Base-by-base conservation (phyloP, 2,797 vertebrate species). In the Enteromius mattozi region DNA sequence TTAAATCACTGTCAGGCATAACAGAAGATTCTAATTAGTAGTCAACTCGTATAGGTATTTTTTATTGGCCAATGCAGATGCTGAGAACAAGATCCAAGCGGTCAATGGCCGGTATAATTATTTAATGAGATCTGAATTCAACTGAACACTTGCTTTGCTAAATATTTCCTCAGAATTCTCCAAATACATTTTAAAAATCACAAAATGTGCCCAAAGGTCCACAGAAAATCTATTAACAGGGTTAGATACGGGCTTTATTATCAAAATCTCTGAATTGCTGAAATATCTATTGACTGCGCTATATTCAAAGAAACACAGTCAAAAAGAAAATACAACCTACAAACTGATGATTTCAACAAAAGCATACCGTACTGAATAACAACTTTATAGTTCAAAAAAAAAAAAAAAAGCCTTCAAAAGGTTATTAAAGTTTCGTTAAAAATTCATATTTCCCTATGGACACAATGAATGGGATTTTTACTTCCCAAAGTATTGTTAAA, bases 1-100 rank as follows among this genome's bases (percentile, higher is more conserved):
- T 85, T 70, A 74, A 80, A 85, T 47, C 80, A 33, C 24, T 85
- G 42, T 40, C 33, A 19, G 49, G 27, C 24, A 42, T 56, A 72
- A 81, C 37, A 35, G 79, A 85, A 81, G 37, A 59, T 45, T 74
- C 4, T 47, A 37, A 56, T 37, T 75, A 75, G 30, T 37, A 51
- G 47, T 54, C 3, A 5, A 14, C 1, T 35, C 30, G 10, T 42
- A 19, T 40, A 51, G 12, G 35, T 51, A 0, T 6, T 65, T 54
- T 81, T 78, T 35, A 47, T 24, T 3, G 10, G 65, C 30, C 21
- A 1, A 14, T 35, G 40, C 37, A 21, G 17, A 78, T 7, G 30
- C 6, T 5, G 30, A 33, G 3, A 19, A 56, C 10, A 30, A 9
- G 12, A n/a, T 21, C n/a, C 12, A 45, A 61, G 51, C 33, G n/a